Evolutionary conservation across 2,888 invertebrate species (phyloP).

Genomic region (Macrosiphum euphorbiae): DNA sequence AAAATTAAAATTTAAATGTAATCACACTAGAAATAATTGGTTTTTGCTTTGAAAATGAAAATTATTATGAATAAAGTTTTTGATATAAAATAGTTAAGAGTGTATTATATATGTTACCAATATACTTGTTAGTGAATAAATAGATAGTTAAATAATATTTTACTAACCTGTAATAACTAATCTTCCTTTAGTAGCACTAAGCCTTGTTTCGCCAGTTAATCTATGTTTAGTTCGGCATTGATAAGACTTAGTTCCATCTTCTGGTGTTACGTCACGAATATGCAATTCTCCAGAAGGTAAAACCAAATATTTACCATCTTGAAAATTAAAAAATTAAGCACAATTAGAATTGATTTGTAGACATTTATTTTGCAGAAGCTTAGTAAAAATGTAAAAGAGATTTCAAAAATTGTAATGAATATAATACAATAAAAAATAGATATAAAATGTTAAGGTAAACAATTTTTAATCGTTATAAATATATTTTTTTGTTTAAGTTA

Average conservation of each 20-base stretch:
- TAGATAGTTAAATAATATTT: slow-evolving; percentile 67
- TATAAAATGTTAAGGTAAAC: neutral
- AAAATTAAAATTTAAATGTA: neutral
- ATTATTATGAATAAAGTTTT: neutral
- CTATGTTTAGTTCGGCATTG: slow-evolving; percentile 95
- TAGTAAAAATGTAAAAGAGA: slow-evolving; percentile 7
- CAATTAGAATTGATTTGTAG: neutral
- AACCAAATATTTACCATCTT: slow-evolving; percentile 96
- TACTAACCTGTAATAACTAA: slow-evolving; percentile 89
- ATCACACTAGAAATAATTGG: neutral
- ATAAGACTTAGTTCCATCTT: slow-evolving; percentile 94
- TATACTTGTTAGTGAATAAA: slow-evolving; percentile 41
- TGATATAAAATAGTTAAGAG: neutral
- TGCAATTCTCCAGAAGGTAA: slow-evolving; percentile 95
- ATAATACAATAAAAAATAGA: neutral
- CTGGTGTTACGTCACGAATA: slow-evolving; percentile 93
- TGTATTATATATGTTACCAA: slow-evolving; percentile 9
- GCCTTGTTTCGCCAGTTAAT: slow-evolving; percentile 90
- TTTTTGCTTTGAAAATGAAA: neutral
- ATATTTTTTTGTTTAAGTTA: neutral
- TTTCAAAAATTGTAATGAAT: slow-evolving; percentile 3
- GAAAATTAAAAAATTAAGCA: slow-evolving; percentile 61
- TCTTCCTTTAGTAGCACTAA: slow-evolving; percentile 93
- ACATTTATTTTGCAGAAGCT: slow-evolving; percentile 47
- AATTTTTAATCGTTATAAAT: neutral